Evolutionary conservation across 2,888 invertebrate species (phyloP).

Genomic region (Cataglyphis altisquamis): DNA sequence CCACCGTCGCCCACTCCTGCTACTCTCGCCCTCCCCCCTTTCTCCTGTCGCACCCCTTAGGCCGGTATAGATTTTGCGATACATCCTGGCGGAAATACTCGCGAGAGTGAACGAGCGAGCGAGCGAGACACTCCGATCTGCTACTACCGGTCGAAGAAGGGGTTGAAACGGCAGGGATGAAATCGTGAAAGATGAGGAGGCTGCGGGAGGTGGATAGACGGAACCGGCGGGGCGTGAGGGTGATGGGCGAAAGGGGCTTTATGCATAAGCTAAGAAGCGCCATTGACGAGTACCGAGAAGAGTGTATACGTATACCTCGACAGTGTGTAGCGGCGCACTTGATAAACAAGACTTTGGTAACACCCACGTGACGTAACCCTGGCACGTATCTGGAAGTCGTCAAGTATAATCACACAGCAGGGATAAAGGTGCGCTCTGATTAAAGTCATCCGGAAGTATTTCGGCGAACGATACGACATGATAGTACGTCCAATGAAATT

Average conservation of each 20-base stretch:
- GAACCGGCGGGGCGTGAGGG: conserved; percentile 61
- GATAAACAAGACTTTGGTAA: conserved; percentile 71
- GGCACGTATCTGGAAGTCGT: conserved; percentile 61
- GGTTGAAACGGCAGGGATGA: conserved; percentile 74
- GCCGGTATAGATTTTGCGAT: conserved; percentile 85
- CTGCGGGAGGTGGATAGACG: conserved; percentile 63
- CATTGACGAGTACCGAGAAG: conserved; percentile 79
- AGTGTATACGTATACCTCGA: conserved; percentile 65
- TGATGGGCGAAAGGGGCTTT: conserved; percentile 80
- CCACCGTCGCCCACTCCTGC: conserved; percentile 75
- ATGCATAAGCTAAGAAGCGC: conserved; percentile 85
- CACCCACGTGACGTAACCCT: conserved; percentile 52
- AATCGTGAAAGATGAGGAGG: conserved; percentile 72
- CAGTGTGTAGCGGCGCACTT: conserved; percentile 64
- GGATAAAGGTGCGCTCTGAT: conserved; percentile 14
- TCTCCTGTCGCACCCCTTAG: conserved; percentile 71
- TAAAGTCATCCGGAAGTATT: conserved; percentile 14
- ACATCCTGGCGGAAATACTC: conserved; percentile 81
- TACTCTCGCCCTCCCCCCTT: conserved; percentile 59
- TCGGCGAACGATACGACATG: background rate
- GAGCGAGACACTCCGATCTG: conserved; percentile 73
- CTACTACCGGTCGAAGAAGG: conserved; percentile 77
- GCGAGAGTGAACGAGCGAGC: conserved; percentile 74
- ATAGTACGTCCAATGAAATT: background rate
- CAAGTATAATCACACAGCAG: conserved; percentile 26